phyloP scores from a whole-genome alignment of 1,140 invertebrate genomes.

The Drosophila setifemur region DNA sequence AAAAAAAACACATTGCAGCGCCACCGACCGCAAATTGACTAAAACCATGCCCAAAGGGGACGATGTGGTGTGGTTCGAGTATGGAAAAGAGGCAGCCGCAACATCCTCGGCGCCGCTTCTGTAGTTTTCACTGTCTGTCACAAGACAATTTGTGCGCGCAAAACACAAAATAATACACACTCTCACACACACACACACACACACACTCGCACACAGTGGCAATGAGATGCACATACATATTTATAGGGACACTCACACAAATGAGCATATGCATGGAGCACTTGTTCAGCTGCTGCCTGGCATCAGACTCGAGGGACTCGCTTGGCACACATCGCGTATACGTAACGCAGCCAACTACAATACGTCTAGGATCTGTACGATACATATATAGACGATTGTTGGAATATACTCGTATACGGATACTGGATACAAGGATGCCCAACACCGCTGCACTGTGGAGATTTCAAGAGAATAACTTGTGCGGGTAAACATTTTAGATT shows the following conservation, averaged over 20 bases:
- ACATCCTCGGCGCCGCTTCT: constrained; percentile 59
- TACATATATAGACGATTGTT: background rate
- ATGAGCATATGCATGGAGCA: constrained; percentile 74
- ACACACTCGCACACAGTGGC: constrained; percentile 2
- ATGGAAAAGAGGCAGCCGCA: constrained; percentile 15
- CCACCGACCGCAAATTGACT: constrained; percentile 73
- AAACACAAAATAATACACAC: constrained; percentile 78
- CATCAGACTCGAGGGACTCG: constrained; percentile 55
- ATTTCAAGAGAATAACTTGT: constrained; percentile 81
- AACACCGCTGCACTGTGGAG: constrained; percentile 55
- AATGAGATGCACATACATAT: constrained; percentile 24
- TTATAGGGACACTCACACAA: constrained; percentile 26
- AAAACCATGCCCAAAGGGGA: constrained; percentile 60
- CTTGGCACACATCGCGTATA: constrained; percentile 67
- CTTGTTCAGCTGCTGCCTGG: constrained; percentile 69
- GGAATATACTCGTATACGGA: constrained; percentile 1
- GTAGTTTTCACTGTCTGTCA: constrained; percentile 79
- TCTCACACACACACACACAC: constrained; percentile 10
- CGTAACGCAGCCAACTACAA: constrained; percentile 60
- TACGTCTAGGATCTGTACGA: constrained; percentile 35
- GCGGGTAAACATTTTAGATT: constrained; percentile 81
- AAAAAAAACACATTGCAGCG: constrained; percentile 48
- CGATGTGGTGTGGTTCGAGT: background rate
- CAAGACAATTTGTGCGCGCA: constrained; percentile 80
- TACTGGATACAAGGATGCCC: constrained; percentile 23